Percentiles rank a stretch among this genome's conserved stretches.
Conservation (phyloP, 1,140 invertebrate species). For the Ceratina japonica region DNA sequence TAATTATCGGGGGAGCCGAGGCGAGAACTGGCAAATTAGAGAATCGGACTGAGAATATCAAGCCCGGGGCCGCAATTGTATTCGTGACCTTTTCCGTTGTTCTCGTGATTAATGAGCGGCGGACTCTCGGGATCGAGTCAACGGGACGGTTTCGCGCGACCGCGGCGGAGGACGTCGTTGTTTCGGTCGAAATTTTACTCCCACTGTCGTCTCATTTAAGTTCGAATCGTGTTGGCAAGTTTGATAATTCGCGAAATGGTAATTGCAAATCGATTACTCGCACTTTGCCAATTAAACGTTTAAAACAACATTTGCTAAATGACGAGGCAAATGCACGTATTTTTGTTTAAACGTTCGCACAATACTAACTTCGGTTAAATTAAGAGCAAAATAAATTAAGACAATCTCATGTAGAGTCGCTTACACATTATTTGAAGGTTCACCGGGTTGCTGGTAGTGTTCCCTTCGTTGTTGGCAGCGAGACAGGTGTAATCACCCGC, state of each 20-base stretch:
- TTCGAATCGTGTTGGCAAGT: background rate
- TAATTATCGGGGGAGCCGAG: conserved; percentile 64
- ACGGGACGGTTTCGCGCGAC: background rate
- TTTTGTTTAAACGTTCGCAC: too few relatives aligned
- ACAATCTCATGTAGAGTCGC: conserved; percentile 64
- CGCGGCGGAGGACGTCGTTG: background rate
- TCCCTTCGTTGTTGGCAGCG: conserved; percentile 90
- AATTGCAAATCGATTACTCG: background rate
- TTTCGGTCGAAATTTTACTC: background rate
- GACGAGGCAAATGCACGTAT: too few relatives aligned
- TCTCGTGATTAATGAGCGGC: conserved; percentile 35
- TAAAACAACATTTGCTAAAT: too few relatives aligned
- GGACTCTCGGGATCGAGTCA: background rate
- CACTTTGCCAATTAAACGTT: background rate
- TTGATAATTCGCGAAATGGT: background rate
- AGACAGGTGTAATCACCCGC: conserved; percentile 91
- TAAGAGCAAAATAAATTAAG: background rate
- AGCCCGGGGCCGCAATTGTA: conserved; percentile 23
- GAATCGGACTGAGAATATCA: conserved; percentile 49
- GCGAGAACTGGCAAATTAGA: conserved; percentile 58
- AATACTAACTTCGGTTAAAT: background rate
- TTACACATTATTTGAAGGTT: conserved; percentile 90
- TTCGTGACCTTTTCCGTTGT: conserved; percentile 39
- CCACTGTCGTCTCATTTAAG: background rate
- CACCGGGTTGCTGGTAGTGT: conserved; percentile 89